Base-by-base conservation (phyloP, 2,113 vertebrate genomes). In the Cepphus grylle region DNA sequence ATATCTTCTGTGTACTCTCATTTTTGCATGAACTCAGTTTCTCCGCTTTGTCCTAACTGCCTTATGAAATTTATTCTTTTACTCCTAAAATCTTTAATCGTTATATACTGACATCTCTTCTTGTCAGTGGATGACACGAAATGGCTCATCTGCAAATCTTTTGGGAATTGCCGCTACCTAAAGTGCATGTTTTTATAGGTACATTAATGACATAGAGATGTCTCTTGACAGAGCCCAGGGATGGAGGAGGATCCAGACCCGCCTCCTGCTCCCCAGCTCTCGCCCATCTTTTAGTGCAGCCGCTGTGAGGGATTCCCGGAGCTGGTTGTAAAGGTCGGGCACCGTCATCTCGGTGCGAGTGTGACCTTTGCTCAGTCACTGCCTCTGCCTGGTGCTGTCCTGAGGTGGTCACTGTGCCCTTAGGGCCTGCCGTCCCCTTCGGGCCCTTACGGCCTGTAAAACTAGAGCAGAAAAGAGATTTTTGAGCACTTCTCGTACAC, bases 1-100 rank as follows among this genome's bases (percentile, higher is more conserved):
- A 17, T 93, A 74, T 15, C 77, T 93, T 83, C 93, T 94, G 95
- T 95, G 88, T 76, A 32, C 96, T 92, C 95, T 93, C 97, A 45
- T 97, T 95, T 95, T 40, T 91, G 95, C 94, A 84, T 87, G 93
- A 42, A 67, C 78, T 87, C 82, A 23, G 29, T 90, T 58, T 50
- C 92, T 81, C 63, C 26, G 50, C 78, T 49, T 76, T 87, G 50
- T 77, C 65, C 30, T 26, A 2, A 14, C 30, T n/a, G 56, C 52
- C 82, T 80, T 4, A 6, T 26, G 25, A 27, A 21, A 26, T 10
- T 26, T 32, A 19, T 27, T 63, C 29, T 52, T 21, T 29, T 58
- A 10, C 7, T 34, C 67, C 52, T 47, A 23, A 69, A 59, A 14
- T 6, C 27, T 26, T 10, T 23, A 7, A 12, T 30, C 15, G 6